Percentiles rank a stretch among this genome's conserved stretches.
phyloP scores from a whole-genome alignment of 2,797 vertebrate genomes.

The Crotalus adamanteus region DNA sequence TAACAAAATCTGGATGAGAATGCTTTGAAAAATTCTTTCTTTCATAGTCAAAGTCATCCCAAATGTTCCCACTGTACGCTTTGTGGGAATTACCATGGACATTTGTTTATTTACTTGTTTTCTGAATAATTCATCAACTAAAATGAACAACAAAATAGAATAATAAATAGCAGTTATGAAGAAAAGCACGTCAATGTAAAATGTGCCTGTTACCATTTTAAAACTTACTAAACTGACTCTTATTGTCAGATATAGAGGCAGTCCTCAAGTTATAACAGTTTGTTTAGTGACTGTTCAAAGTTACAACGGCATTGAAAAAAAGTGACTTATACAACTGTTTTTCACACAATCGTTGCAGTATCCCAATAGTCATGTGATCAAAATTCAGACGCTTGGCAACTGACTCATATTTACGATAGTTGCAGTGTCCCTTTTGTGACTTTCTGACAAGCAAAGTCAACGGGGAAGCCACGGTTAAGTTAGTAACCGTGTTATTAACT shows the following conservation, averaged over 20 bases:
- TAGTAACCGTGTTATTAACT: neutral
- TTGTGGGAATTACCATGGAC: too few relatives aligned
- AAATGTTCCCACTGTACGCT: neutral
- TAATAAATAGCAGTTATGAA: neutral
- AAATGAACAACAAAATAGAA: neutral
- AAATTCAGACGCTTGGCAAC: neutral
- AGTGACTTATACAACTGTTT: neutral
- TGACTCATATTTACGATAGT: neutral
- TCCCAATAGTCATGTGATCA: neutral
- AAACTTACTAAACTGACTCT: neutral
- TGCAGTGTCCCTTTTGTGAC: neutral
- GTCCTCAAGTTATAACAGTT: neutral
- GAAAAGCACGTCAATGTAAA: neutral
- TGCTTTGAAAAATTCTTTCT: neutral
- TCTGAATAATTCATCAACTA: neutral
- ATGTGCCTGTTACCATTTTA: neutral
- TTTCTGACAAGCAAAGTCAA: neutral
- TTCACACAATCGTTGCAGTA: neutral
- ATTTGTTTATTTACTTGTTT: neutral
- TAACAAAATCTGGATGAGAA: neutral
- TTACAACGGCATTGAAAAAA: neutral
- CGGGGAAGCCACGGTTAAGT: neutral
- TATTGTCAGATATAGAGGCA: neutral
- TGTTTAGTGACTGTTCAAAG: neutral
- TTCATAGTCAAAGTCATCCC: neutral